Base-by-base conservation (phyloP, 2,113 vertebrate species). In the Daboia siamensis region DNA sequence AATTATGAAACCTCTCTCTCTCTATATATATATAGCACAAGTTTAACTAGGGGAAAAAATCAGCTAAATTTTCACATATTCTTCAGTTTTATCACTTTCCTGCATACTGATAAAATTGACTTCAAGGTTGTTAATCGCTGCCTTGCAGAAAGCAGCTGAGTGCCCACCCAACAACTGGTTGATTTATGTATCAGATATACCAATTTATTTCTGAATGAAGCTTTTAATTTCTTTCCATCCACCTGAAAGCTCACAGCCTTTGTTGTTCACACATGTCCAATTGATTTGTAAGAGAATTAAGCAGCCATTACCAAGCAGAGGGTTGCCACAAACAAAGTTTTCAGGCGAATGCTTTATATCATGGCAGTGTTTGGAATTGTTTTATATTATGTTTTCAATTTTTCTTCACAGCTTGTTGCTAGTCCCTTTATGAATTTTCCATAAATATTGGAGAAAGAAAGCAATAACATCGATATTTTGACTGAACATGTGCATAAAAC, bases 371-470 rank as follows among this genome's bases (percentile, higher is more conserved):
- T 86, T 94, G 84, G 39, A 33, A 39, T 94, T 92, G 88, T 74
- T 97, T 97, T 95, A 93, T 96, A 92, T 94, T 93, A 94, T 90
- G 12, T 96, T 97, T 96, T 96, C 95, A 96, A 91, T 92, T 93
- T 95, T 92, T 90, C 74, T 97, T 97, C 96, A 97, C 44, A 94
- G 54, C 87, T 95, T 95, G 69, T 59, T 93, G 55, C 64, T 85
- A 95, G 15, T 74, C 90, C 91, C 51, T 96, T 52, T 89, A 93
- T 90, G 90, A 93, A 94, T 96, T 96, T 96, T 96, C 93, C 95
- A 96, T 95, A 97, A 95, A 96, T 97, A 97, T 90, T 92, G 7
- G 29, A 52, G 69, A 94, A 95, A 94, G 51, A 94, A 97, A 95
- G 85, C 39, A 95, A 95, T 95, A 97, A 92, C 23, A 57, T 94